Percentiles rank a stretch among this genome's conserved stretches.
These are phyloP conservation scores for Hemicrepidius hirtus DNA, from an alignment of 2,888 invertebrate genomes.

Conservation along the genomic window DNA sequence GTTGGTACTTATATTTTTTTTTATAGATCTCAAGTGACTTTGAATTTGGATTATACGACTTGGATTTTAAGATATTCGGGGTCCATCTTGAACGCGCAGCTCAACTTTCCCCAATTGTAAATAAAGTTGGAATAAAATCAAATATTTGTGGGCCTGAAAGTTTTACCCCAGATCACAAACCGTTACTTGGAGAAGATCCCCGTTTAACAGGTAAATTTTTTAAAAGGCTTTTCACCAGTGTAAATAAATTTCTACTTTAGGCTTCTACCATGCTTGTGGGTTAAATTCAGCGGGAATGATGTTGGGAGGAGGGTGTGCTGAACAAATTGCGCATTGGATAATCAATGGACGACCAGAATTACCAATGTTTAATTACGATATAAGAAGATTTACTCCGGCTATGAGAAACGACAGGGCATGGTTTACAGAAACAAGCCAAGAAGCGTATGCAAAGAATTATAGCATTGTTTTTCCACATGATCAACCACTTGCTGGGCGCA, in stretches of 20 bases:
- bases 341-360: conserved; percentile 86
- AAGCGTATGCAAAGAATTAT: conserved; percentile 93
- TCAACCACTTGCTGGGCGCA: conserved; percentile 87
- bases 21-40: conserved; percentile 82
- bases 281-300: conserved; percentile 96
- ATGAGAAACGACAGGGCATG: conserved; percentile 83
- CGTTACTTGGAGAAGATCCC: conserved; percentile 87
- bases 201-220: conserved; percentile 73
- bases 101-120: conserved; percentile 84
- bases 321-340: conserved; percentile 91
- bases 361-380: conserved; percentile 91
- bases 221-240: not conserved
- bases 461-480: conserved; percentile 88
- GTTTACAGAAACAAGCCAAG: conserved; percentile 89
- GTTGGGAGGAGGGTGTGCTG: conserved; percentile 90
- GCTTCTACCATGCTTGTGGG: conserved; percentile 90
- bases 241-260: conserved; percentile 66
- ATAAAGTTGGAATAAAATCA: conserved; percentile 85
- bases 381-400: conserved; percentile 86
- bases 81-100: conserved; percentile 83
- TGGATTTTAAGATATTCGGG: conserved; percentile 91
- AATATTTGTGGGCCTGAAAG: conserved; percentile 94
- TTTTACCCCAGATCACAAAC: conserved; percentile 94
- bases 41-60: conserved; percentile 88
- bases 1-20: no score